Evolutionary conservation across 1,140 invertebrate species (phyloP).

Genomic region (Choristoneura fumiferana): DNA sequence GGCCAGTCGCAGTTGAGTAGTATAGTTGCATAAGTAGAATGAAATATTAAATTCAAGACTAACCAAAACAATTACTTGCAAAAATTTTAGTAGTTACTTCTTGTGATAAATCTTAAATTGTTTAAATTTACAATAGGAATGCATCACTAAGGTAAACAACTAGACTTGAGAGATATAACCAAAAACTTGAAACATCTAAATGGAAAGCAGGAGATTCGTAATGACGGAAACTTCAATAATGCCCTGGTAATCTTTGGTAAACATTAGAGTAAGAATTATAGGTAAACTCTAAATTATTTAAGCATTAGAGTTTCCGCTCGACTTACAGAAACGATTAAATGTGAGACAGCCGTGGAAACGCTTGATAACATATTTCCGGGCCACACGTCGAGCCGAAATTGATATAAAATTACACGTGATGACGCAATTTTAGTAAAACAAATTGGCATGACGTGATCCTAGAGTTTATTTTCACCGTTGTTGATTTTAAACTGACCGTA

Average conservation of each 20-base stretch:
- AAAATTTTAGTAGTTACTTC: no score
- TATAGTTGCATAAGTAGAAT: no score
- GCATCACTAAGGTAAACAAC: no score
- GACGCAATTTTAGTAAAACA: conserved; percentile 20
- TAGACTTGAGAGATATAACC: no score
- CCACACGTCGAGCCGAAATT: conserved; percentile 29
- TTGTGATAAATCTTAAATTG: no score
- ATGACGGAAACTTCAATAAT: conserved; percentile 24
- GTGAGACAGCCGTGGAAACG: conserved; percentile 19
- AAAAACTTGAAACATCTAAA: no score
- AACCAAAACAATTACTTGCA: no score
- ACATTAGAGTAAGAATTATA: conserved; percentile 27
- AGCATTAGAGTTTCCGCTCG: conserved; percentile 43
- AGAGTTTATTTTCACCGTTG: background rate
- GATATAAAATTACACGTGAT: conserved; percentile 25
- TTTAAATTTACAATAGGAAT: no score
- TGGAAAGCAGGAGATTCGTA: conserved; percentile 23
- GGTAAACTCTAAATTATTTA: conserved; percentile 47
- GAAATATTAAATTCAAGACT: no score
- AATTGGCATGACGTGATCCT: conserved; percentile 19
- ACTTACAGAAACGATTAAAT: conserved; percentile 21
- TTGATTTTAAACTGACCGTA: conserved; percentile 1
- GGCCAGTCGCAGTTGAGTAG: no score
- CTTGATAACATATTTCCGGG: conserved; percentile 30
- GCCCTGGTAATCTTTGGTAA: background rate